Percentiles rank a stretch among this genome's conserved stretches.
phyloP scores from a whole-genome alignment of 1,140 invertebrate genomes.

The Solen grandis region DNA sequence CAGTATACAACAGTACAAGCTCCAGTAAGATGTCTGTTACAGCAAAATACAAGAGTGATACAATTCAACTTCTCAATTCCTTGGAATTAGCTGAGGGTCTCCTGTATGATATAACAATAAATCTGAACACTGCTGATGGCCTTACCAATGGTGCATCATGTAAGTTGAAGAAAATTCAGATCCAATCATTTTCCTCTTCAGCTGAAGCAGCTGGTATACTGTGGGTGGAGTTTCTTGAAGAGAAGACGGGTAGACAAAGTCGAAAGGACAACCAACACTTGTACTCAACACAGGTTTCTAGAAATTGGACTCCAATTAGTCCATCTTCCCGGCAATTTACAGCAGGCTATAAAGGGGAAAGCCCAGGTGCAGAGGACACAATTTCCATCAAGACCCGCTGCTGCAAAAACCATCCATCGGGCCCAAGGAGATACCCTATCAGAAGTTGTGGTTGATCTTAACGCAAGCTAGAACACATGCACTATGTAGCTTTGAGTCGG shows the following conservation, averaged over 20 bases:
- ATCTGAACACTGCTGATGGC: conserved; percentile 25
- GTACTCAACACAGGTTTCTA: too few species aligned
- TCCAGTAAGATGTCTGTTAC: background rate
- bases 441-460: conserved; percentile 18
- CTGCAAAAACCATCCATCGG: conserved; percentile 37
- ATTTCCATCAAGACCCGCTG: conserved; percentile 18
- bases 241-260: conserved; percentile 8
- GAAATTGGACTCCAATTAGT: conserved; percentile 30
- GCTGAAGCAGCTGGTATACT: background rate
- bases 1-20: background rate
- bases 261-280: too few species aligned
- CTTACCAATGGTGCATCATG: conserved; percentile 34
- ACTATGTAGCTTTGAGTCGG: conserved; percentile 40
- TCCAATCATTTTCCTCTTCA: too few species aligned
- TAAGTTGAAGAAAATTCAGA: conserved; percentile 17
- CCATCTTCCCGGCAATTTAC: conserved; percentile 1
- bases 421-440: conserved; percentile 29
- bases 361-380: conserved; percentile 34
- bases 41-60: conserved; percentile 8
- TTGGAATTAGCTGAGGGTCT: background rate
- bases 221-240: conserved; percentile 28
- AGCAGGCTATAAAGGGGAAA: conserved; percentile 17
- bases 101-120: conserved; percentile 23
- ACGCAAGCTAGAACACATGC: conserved; percentile 27
- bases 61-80: conserved; percentile 27